A percentile compares a stretch with the other conserved stretches of the same genome.
These are phyloP conservation scores for Tetragonisca angustula DNA, from an alignment of 2,888 invertebrate species.

Conservation along the genomic window DNA sequence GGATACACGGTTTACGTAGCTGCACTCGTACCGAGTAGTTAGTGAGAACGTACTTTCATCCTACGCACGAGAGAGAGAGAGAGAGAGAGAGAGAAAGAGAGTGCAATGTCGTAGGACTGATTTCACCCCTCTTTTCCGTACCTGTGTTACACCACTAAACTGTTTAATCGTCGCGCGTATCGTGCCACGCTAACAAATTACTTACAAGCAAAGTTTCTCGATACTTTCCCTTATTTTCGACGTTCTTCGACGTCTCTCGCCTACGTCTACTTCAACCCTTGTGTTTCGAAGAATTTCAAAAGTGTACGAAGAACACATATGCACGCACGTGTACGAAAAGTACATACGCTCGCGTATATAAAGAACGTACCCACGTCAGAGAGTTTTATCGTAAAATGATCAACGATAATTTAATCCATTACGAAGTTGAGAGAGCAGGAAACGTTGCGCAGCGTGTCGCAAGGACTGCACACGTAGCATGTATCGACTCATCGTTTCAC, in stretches of 20 bases:
- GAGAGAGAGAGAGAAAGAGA: conserved; percentile 11
- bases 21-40: conserved; percentile 62
- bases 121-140: conserved; percentile 13
- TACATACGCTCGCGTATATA: no score
- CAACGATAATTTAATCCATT: no score
- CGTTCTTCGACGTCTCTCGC: background rate
- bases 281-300: no score
- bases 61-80: conserved; percentile 56
- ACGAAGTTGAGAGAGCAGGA: no score
- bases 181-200: conserved; percentile 17
- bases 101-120: conserved; percentile 63
- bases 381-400: no score
- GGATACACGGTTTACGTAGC: conserved; percentile 75
- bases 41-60: conserved; percentile 65
- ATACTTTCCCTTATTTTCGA: background rate
- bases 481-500: no score
- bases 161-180: conserved; percentile 6
- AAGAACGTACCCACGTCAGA: no score
- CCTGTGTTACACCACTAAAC: background rate
- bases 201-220: background rate
- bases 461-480: no score
- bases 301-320: no score
- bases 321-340: no score
- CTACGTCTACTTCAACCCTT: no score
- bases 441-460: no score